Evolutionary conservation across 2,888 invertebrate species (phyloP).

Genomic region (Eudemis profundana): DNA sequence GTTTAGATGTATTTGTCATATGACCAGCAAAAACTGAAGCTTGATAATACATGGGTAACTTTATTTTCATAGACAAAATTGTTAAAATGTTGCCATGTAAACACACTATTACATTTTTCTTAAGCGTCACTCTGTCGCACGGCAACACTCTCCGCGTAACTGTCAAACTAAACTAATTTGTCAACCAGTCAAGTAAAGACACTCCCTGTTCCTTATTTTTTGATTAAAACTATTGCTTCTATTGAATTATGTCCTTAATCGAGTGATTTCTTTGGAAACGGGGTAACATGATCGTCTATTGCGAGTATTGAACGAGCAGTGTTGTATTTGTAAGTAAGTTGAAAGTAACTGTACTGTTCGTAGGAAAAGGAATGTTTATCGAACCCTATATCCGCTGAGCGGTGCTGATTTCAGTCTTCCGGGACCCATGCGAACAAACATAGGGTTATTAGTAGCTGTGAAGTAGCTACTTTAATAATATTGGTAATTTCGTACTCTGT

Average conservation of each 20-base stretch:
- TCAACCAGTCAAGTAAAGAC: slow-evolving; percentile 33
- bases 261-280: slow-evolving; percentile 28
- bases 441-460: background rate
- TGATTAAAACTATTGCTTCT: slow-evolving; percentile 24
- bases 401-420: slow-evolving; percentile 36
- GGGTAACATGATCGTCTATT: slow-evolving; percentile 28
- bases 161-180: slow-evolving; percentile 41
- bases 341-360: slow-evolving; percentile 4
- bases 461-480: background rate
- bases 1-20: background rate
- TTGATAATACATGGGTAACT: background rate
- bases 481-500: background rate
- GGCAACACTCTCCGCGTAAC: slow-evolving; percentile 27
- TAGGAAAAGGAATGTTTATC: slow-evolving; percentile 35
- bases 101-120: background rate
- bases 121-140: slow-evolving; percentile 5
- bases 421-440: slow-evolving; percentile 10
- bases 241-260: slow-evolving; percentile 29
- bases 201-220: slow-evolving; percentile 41
- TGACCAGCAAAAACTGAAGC: too few relatives aligned
- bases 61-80: slow-evolving; percentile 16
- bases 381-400: slow-evolving; percentile 33
- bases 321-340: slow-evolving; percentile 34
- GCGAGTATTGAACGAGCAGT: slow-evolving; percentile 11
- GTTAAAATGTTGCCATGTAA: background rate